Percentiles rank a stretch among this genome's conserved stretches.
Conservation (phyloP, 2,888 invertebrate genomes). For the Meganola albula region DNA sequence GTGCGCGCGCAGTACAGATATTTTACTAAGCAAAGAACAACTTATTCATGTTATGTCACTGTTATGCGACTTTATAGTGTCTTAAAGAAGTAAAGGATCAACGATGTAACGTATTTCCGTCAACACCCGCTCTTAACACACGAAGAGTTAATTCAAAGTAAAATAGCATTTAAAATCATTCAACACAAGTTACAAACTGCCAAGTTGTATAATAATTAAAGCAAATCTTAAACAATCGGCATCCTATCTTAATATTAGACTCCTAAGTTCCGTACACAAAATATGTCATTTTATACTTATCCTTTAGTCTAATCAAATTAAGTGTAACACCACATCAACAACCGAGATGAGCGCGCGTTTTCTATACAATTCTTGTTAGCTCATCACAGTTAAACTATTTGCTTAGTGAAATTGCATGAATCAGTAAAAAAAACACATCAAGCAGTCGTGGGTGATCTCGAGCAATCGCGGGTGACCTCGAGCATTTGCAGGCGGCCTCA, state of each 20-base stretch:
- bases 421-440: too few species aligned
- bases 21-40: too few species aligned
- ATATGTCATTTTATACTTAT: constrained; percentile 69
- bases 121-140: too few species aligned
- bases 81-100: too few species aligned
- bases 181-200: constrained; percentile 51
- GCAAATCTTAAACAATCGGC: constrained; percentile 61
- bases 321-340: constrained; percentile 24
- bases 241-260: constrained; percentile 35
- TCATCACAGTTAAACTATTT: constrained; percentile 62
- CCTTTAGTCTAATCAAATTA: constrained; percentile 31
- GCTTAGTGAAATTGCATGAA: constrained; percentile 50
- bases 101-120: too few species aligned
- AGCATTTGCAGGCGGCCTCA: too few species aligned
- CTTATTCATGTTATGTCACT: too few species aligned
- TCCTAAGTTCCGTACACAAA: constrained; percentile 60
- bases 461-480: too few species aligned
- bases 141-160: too few species aligned
- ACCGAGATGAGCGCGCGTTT: constrained; percentile 34
- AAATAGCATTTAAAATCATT: constrained; percentile 50
- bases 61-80: too few species aligned
- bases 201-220: constrained; percentile 65
- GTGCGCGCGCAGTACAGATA: too few species aligned
- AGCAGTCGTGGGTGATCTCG: too few species aligned
- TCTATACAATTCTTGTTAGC: constrained; percentile 51